These are phyloP conservation scores for Etheostoma spectabile DNA, from an alignment of 2,113 vertebrate genomes.

Conservation along the genomic window DNA sequence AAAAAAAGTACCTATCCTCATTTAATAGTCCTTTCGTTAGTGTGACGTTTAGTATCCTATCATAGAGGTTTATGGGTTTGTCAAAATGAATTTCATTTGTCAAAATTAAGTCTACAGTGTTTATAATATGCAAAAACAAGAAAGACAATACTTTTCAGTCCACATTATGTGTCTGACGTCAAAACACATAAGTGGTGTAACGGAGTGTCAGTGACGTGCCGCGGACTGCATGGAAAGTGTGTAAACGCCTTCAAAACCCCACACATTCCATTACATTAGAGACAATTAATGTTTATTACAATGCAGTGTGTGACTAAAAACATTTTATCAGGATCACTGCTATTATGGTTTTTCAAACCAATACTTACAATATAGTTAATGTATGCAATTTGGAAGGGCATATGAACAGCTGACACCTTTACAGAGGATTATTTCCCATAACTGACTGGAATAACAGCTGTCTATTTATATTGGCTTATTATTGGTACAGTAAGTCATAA, in stretches of 20 bases:
- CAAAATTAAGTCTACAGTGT: neutral
- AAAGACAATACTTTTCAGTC: neutral
- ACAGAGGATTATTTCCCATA: neutral
- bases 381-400: too few species aligned
- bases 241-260: neutral
- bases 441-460: conserved; percentile 3
- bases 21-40: neutral
- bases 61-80: neutral
- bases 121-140: neutral
- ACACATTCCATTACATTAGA: too few species aligned
- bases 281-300: too few species aligned
- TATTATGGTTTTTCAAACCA: too few species aligned
- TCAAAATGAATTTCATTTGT: neutral
- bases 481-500: too few species aligned
- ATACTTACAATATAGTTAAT: too few species aligned
- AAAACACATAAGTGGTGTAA: neutral
- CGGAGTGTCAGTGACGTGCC: neutral
- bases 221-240: conserved; percentile 2
- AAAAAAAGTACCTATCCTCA: too few species aligned
- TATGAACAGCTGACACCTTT: neutral
- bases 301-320: too few species aligned
- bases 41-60: neutral
- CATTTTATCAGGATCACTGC: too few species aligned
- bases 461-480: too few species aligned
- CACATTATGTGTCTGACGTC: neutral